Evolutionary conservation across 2,113 vertebrate species (phyloP).

Genomic region (Atlantisia rogersi): DNA sequence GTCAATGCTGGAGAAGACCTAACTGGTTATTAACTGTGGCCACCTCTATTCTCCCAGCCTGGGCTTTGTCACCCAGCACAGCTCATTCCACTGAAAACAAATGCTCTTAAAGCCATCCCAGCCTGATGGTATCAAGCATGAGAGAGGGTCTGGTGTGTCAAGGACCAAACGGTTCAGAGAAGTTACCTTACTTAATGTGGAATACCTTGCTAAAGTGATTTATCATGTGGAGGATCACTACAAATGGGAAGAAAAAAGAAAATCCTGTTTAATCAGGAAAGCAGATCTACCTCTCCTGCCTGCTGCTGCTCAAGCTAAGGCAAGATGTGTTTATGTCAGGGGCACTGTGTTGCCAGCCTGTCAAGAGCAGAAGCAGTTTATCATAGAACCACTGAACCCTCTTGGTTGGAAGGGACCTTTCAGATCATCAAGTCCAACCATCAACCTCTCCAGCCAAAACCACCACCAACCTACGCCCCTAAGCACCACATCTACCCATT

Average conservation of each 20-base stretch:
- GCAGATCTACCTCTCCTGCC: background rate
- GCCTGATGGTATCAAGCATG: background rate
- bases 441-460: too few relatives aligned
- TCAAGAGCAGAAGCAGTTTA: background rate
- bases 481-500: too few relatives aligned
- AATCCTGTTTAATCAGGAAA: background rate
- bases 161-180: background rate
- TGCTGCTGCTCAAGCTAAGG: background rate
- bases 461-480: too few relatives aligned
- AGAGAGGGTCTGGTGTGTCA: too few relatives aligned
- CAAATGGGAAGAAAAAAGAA: background rate
- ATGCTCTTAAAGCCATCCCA: fast-evolving
- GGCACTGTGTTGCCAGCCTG: background rate
- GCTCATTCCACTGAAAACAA: background rate
- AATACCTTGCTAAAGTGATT: conserved; percentile 27
- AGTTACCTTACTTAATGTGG: background rate
- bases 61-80: background rate
- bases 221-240: background rate
- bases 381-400: too few relatives aligned
- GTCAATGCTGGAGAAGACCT: background rate
- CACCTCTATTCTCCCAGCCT: background rate
- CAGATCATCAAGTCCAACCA: too few relatives aligned
- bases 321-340: background rate
- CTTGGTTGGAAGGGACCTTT: too few relatives aligned
- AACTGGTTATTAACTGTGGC: background rate